Conservation (phyloP, 2,888 invertebrate genomes). For the Xanthorhoe designata region DNA sequence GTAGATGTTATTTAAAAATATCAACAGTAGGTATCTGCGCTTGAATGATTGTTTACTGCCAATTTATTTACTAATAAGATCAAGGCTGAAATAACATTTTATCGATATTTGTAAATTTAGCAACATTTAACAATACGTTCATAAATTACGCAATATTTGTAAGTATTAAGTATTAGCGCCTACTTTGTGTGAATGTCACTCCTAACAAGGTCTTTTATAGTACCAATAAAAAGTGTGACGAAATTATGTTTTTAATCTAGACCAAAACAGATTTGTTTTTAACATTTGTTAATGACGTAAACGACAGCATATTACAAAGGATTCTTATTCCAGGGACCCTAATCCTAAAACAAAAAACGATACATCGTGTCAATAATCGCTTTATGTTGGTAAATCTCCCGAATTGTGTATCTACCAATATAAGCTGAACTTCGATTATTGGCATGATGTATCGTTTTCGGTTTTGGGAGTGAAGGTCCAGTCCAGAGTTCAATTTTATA, state of each 20-base stretch:
- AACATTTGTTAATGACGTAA: too few relatives aligned
- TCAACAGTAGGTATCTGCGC: neutral
- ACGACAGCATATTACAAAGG: too few relatives aligned
- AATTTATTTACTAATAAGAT: slow-evolving; percentile 1
- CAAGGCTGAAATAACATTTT: slow-evolving; percentile 3
- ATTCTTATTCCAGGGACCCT: too few relatives aligned
- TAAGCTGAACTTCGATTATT: too few relatives aligned
- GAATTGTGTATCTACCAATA: too few relatives aligned
- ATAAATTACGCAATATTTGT: slow-evolving; percentile 6
- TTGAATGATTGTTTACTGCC: slow-evolving; percentile 3
- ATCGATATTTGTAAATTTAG: slow-evolving; percentile 8
- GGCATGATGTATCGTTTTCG: too few relatives aligned
- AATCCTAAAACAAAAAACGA: too few relatives aligned
- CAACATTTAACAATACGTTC: slow-evolving; percentile 4
- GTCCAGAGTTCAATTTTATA: too few relatives aligned
- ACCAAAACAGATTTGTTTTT: neutral
- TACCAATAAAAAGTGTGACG: slow-evolving; percentile 5
- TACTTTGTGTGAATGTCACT: slow-evolving; percentile 2
- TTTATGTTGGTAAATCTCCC: too few relatives aligned
- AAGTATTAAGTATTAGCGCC: slow-evolving; percentile 2
- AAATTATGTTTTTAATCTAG: neutral
- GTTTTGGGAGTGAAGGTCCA: too few relatives aligned
- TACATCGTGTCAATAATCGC: too few relatives aligned
- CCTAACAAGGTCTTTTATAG: slow-evolving; percentile 10
- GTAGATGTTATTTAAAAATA: neutral